A percentile compares a stretch with the other conserved stretches of the same genome.
These are phyloP conservation scores for Microcebus ravelobensis DNA, from an alignment of 2,113 vertebrate species.

Conservation along the genomic window DNA sequence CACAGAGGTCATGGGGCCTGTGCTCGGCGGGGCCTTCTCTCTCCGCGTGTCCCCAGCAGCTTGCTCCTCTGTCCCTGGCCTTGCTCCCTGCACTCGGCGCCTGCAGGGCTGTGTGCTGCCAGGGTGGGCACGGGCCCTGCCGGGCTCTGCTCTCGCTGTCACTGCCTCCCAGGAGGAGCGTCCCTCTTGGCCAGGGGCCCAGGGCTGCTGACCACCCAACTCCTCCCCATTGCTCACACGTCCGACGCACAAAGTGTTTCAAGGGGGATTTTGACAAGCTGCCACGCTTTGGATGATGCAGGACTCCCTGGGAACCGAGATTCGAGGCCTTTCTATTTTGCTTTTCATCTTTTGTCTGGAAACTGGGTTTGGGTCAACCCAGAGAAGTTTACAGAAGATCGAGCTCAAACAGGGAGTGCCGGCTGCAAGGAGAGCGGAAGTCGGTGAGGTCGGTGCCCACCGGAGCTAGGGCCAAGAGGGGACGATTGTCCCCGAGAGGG, in stretches of 20 bases:
- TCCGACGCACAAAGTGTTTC: background rate
- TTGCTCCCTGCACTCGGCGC: background rate
- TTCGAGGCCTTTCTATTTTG: background rate
- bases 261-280: background rate
- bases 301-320: background rate
- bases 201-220: fast-evolving
- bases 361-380: slow-evolving; percentile 46
- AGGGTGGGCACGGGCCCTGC: background rate
- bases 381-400: slow-evolving; percentile 54
- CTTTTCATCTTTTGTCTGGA: slow-evolving; percentile 36
- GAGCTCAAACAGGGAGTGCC: background rate
- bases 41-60: background rate
- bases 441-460: background rate
- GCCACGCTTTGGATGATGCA: background rate
- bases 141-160: background rate
- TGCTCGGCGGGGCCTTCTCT: background rate
- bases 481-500: slow-evolving; percentile 21
- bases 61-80: background rate
- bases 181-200: background rate
- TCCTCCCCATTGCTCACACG: fast-evolving
- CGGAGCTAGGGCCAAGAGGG: background rate
- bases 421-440: background rate
- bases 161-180: background rate
- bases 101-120: background rate
- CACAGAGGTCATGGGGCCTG: fast-evolving